Conservation (phyloP, 2,113 vertebrate genomes). For the Eulacestoma nigropectus region DNA sequence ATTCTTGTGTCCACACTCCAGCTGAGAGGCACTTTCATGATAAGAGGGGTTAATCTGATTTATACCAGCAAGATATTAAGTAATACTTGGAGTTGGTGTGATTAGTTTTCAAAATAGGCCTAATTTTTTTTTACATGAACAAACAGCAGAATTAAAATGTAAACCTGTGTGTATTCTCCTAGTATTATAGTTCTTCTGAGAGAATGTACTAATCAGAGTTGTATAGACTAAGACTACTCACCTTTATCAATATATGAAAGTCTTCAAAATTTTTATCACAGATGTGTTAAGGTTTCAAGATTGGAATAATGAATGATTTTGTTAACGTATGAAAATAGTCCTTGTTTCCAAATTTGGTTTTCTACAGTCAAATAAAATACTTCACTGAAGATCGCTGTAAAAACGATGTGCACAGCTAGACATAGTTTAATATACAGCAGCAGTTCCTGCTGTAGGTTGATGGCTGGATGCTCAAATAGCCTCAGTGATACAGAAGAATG, state of each 20-base stretch:
- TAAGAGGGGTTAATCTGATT: not conserved
- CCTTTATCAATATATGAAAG: not conserved
- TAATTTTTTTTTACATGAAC: not conserved
- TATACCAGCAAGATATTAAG: not conserved
- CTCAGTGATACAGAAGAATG: constrained; percentile 58
- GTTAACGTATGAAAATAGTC: not conserved
- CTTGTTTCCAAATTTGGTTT: not conserved
- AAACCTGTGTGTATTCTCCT: not conserved
- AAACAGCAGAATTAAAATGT: not conserved
- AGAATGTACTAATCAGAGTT: not conserved
- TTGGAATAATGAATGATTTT: not conserved
- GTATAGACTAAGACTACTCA: not conserved
- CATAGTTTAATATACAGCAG: constrained; percentile 10
- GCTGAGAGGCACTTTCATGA: not conserved
- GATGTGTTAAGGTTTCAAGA: not conserved
- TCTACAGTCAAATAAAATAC: not conserved
- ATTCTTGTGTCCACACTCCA: not conserved
- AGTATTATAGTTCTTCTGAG: not conserved
- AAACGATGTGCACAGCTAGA: not conserved
- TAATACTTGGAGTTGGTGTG: not conserved
- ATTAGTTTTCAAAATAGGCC: not conserved
- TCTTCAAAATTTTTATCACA: not conserved
- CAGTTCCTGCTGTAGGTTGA: constrained; percentile 45
- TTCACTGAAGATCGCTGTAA: not conserved
- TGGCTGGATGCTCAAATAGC: constrained; percentile 65